Percentiles rank a stretch among this genome's conserved stretches.
Conservation (phyloP, 1,140 invertebrate species). For the Holcopasites calliopsidis region DNA sequence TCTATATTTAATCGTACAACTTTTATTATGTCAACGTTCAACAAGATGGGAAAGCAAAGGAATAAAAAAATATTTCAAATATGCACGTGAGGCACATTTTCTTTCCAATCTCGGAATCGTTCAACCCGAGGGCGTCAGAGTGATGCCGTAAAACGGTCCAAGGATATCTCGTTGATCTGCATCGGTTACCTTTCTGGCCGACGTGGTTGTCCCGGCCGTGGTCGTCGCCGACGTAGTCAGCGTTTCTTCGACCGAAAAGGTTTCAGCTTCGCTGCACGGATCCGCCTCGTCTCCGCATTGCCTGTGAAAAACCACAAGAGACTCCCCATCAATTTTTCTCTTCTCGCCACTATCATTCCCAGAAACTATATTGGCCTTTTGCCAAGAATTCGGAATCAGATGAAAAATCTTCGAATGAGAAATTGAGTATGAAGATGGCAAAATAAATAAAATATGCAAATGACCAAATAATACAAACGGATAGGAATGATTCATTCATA, state of each 20-base stretch:
- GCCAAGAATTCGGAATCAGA: not conserved
- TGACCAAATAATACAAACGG: too few relatives aligned
- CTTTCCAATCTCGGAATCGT: not conserved
- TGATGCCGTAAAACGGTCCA: not conserved
- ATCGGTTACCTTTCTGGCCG: slow-evolving; percentile 47
- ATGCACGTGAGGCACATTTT: not conserved
- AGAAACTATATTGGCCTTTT: not conserved
- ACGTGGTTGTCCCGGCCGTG: slow-evolving; percentile 34
- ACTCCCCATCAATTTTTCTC: slow-evolving; percentile 9
- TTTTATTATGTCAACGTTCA: too few relatives aligned
- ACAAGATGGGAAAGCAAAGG: too few relatives aligned
- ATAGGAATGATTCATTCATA: too few relatives aligned
- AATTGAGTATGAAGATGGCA: not conserved
- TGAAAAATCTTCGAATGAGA: not conserved
- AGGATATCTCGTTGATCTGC: slow-evolving; percentile 3
- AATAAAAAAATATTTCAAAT: not conserved
- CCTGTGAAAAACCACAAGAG: slow-evolving; percentile 53
- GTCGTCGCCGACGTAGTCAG: slow-evolving; percentile 55
- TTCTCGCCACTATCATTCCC: not conserved
- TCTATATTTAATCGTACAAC: too few relatives aligned
- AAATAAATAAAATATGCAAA: too few relatives aligned
- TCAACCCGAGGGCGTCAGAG: not conserved
- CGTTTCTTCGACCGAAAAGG: slow-evolving; percentile 71
- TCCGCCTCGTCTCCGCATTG: slow-evolving; percentile 75
- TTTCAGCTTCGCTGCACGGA: slow-evolving; percentile 74